A percentile compares a stretch with the other conserved stretches of the same genome.
Conservation (phyloP, 2,797 vertebrate genomes). For the Gallinago stenura region DNA sequence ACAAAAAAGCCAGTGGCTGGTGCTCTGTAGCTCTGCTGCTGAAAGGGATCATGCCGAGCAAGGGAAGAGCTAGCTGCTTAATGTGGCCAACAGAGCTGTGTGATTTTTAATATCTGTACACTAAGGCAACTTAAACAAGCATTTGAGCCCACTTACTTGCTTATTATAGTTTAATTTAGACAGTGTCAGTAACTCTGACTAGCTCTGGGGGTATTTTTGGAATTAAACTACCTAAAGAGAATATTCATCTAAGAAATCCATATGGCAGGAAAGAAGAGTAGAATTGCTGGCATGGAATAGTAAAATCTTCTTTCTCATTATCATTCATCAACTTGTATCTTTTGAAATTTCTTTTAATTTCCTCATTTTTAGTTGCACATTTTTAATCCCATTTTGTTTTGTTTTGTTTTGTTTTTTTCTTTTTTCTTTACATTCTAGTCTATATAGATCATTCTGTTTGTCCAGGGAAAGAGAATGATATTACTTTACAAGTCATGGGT, state of each 20-base stretch:
- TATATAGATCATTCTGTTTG: not conserved
- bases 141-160: slow-evolving; percentile 27
- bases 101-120: not conserved
- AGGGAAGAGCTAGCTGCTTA: not conserved
- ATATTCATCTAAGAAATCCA: slow-evolving; percentile 50
- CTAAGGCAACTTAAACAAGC: not conserved
- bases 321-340: not conserved
- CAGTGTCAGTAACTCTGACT: slow-evolving; percentile 51
- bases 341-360: not conserved
- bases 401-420: not conserved
- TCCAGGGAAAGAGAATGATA: not conserved
- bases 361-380: not conserved
- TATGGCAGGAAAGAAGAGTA: not conserved
- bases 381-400: not conserved
- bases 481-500: not conserved
- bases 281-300: not conserved
- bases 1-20: not conserved
- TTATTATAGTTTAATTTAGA: slow-evolving; percentile 54
- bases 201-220: slow-evolving; percentile 42
- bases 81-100: not conserved
- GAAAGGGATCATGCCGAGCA: rapidly evolving
- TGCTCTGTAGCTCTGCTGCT: not conserved
- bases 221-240: slow-evolving; percentile 49
- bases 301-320: not conserved
- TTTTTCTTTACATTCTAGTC: not conserved